Evolutionary conservation across 2,888 invertebrate genomes (phyloP).

Genomic region (Dicyrtomina minuta): DNA sequence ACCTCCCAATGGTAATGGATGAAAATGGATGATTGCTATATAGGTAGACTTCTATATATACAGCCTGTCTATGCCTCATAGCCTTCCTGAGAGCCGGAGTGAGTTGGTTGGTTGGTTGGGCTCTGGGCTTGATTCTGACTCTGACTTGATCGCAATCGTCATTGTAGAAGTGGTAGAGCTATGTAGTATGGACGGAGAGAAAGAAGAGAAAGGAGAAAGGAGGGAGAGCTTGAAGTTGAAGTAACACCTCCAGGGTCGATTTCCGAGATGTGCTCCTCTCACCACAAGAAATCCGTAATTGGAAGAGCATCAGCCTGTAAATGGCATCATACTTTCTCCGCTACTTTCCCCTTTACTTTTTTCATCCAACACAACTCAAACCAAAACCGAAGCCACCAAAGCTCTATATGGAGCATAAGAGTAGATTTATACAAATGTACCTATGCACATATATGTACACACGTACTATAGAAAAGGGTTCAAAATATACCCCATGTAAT

Average conservation of each 20-base stretch:
- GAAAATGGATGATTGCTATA: background rate
- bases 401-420: background rate
- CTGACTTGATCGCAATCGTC: too few species aligned
- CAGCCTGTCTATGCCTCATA: background rate
- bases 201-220: constrained; percentile 40
- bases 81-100: background rate
- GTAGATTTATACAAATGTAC: background rate
- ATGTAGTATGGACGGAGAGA: background rate
- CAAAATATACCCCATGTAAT: too few species aligned
- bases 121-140: too few species aligned
- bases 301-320: constrained; percentile 51
- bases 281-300: constrained; percentile 52
- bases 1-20: too few species aligned
- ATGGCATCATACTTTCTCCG: constrained; percentile 38
- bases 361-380: background rate
- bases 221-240: constrained; percentile 37
- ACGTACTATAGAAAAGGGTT: background rate
- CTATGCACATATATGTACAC: background rate
- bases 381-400: background rate
- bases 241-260: constrained; percentile 49
- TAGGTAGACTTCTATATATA: background rate
- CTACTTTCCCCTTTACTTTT: background rate
- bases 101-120: background rate
- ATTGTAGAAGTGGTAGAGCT: background rate
- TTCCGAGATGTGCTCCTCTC: constrained; percentile 42